Evolutionary conservation across 2,888 invertebrate genomes (phyloP).

Genomic region (Hyppa rectilinea): DNA sequence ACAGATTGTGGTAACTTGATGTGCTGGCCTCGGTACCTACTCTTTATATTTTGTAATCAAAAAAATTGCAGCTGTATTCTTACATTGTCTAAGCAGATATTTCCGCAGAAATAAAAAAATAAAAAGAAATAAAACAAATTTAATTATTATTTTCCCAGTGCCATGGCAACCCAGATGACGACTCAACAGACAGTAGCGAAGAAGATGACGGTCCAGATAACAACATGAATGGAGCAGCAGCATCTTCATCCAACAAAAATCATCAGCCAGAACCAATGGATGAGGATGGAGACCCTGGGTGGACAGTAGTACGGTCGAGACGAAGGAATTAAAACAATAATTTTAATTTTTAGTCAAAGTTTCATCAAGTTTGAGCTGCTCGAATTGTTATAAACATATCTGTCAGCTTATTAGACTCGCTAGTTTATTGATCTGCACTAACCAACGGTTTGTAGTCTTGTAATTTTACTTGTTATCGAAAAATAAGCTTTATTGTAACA

Average conservation of each 20-base stretch:
- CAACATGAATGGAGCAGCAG: constrained; percentile 71
- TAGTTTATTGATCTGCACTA: not conserved
- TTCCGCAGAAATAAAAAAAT: too few relatives aligned
- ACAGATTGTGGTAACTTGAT: too few relatives aligned
- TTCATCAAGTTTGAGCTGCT: constrained; percentile 52
- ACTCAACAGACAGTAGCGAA: constrained; percentile 84
- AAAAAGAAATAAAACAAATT: not conserved
- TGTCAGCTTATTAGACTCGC: constrained; percentile 9
- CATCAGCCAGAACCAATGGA: constrained; percentile 82
- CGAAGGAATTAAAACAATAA: constrained; percentile 85
- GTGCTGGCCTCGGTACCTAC: too few relatives aligned
- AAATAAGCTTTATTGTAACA: not conserved
- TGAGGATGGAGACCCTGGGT: constrained; percentile 91
- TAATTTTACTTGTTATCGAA: not conserved
- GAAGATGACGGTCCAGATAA: constrained; percentile 80
- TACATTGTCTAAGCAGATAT: not conserved
- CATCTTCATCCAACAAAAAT: constrained; percentile 72
- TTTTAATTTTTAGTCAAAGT: constrained; percentile 33
- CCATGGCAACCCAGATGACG: constrained; percentile 88
- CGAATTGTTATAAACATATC: constrained; percentile 43
- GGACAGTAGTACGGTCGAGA: constrained; percentile 91
- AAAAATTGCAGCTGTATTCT: not conserved
- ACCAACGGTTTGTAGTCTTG: not conserved
- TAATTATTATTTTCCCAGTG: constrained; percentile 73
- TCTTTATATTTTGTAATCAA: not conserved